Evolutionary conservation across 2,113 vertebrate species (phyloP).

Genomic region (Petroica traversi): DNA sequence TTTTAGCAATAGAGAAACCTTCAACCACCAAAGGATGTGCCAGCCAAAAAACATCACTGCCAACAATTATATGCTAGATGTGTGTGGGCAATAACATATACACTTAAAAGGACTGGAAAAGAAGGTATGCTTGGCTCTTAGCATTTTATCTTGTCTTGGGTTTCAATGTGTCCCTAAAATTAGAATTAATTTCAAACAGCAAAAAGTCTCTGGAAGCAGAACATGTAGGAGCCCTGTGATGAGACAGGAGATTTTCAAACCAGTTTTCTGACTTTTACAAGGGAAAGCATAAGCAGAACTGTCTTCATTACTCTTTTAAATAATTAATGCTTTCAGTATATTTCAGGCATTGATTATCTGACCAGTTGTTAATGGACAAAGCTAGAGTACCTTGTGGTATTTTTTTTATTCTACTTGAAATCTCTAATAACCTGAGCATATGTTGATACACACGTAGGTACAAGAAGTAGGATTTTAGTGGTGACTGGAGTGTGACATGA

Average conservation of each 20-base stretch:
- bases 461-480: slow-evolving; percentile 36
- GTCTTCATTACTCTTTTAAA: slow-evolving; percentile 30
- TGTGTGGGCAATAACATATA: slow-evolving; percentile 69
- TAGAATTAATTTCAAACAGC: slow-evolving; percentile 46
- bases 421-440: slow-evolving; percentile 45
- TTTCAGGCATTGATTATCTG: slow-evolving; percentile 31
- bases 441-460: slow-evolving; percentile 1
- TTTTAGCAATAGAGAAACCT: slow-evolving; percentile 56
- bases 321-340: slow-evolving; percentile 14
- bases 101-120: slow-evolving; percentile 63
- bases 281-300: background rate
- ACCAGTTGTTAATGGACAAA: slow-evolving; percentile 15
- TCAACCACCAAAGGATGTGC: slow-evolving; percentile 55
- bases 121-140: slow-evolving; percentile 55
- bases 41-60: slow-evolving; percentile 64
- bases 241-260: slow-evolving; percentile 10
- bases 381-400: background rate
- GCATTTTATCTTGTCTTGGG: slow-evolving; percentile 46
- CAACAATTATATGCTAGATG: slow-evolving; percentile 64
- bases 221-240: slow-evolving; percentile 11
- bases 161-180: slow-evolving; percentile 50
- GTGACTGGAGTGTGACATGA: slow-evolving; percentile 46
- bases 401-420: slow-evolving; percentile 5
- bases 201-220: slow-evolving; percentile 11
- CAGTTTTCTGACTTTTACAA: background rate